phyloP scores from a whole-genome alignment of 1,140 invertebrate species.

The Panagrolaimus sp. region DNA sequence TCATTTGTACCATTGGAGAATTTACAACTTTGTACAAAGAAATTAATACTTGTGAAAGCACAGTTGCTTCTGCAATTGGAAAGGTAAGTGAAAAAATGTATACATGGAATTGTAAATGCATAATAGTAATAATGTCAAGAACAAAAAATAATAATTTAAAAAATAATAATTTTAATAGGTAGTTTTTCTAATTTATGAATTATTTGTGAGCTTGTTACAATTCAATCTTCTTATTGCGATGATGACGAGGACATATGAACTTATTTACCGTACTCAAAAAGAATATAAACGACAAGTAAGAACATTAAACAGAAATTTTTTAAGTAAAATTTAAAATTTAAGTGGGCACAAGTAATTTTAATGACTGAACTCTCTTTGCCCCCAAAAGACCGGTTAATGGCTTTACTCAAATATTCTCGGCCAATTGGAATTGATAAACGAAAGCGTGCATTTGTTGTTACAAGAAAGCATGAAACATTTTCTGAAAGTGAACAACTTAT shows the following conservation, averaged over 20 bases:
- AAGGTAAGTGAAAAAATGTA: too few species aligned
- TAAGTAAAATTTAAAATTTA: constrained; percentile 45
- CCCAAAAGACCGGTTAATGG: constrained; percentile 74
- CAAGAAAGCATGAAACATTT: constrained; percentile 35
- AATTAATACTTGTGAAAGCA: constrained; percentile 65
- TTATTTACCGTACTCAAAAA: constrained; percentile 87
- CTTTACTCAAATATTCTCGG: constrained; percentile 85
- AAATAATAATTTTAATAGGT: constrained; percentile 65
- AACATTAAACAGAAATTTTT: neutral
- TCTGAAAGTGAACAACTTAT: constrained; percentile 37
- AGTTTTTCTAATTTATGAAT: constrained; percentile 90
- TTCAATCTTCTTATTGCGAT: constrained; percentile 99
- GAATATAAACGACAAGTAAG: constrained; percentile 91
- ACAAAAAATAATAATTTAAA: too few species aligned
- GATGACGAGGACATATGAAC: constrained; percentile 98
- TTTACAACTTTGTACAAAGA: constrained; percentile 87
- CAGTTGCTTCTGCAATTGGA: constrained; percentile 10
- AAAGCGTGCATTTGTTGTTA: constrained; percentile 75
- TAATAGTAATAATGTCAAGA: too few species aligned
- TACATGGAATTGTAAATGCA: too few species aligned
- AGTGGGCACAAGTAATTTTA: constrained; percentile 94
- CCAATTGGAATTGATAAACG: constrained; percentile 78
- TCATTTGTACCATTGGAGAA: constrained; percentile 91
- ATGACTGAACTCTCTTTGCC: constrained; percentile 90
- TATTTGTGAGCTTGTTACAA: constrained; percentile 83